Conservation (phyloP, 1,140 invertebrate genomes). For the Acromyrmex echinatior region DNA sequence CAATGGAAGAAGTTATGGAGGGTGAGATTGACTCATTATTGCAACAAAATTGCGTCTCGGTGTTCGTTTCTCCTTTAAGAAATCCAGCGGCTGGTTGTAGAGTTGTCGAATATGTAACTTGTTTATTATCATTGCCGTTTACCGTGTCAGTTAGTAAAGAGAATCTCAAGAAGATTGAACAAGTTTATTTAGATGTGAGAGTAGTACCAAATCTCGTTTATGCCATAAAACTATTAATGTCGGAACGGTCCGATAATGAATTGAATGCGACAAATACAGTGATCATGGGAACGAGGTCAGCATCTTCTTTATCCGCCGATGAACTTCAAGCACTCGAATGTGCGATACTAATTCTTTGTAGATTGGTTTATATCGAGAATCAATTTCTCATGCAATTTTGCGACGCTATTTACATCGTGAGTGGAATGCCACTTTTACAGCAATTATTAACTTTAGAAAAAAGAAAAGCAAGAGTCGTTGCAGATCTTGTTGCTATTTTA, state of each 20-base stretch:
- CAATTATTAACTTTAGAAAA: constrained; percentile 87
- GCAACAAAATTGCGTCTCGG: constrained; percentile 91
- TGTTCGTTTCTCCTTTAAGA: constrained; percentile 90
- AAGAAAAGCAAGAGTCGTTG: constrained; percentile 88
- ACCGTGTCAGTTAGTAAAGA: constrained; percentile 87
- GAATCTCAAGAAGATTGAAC: constrained; percentile 88
- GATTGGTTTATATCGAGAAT: constrained; percentile 90
- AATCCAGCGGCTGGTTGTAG: constrained; percentile 89
- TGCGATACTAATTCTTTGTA: constrained; percentile 90
- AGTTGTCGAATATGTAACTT: constrained; percentile 90
- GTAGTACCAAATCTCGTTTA: constrained; percentile 92
- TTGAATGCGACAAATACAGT: constrained; percentile 68
- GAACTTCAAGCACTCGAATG: constrained; percentile 90
- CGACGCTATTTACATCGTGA: constrained; percentile 91
- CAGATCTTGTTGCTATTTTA: constrained; percentile 90
- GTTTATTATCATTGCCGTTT: constrained; percentile 91
- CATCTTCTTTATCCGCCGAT: constrained; percentile 87
- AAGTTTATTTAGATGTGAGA: constrained; percentile 92
- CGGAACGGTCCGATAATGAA: constrained; percentile 68
- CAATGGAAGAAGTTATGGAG: constrained; percentile 89
- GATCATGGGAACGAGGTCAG: constrained; percentile 83
- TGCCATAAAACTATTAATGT: constrained; percentile 89
- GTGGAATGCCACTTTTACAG: constrained; percentile 84
- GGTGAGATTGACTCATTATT: constrained; percentile 91
- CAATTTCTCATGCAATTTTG: constrained; percentile 93